Percentiles rank a stretch among this genome's conserved stretches.
These are phyloP conservation scores for Pachycephala philippinensis DNA, from an alignment of 2,113 vertebrate genomes.

Conservation along the genomic window DNA sequence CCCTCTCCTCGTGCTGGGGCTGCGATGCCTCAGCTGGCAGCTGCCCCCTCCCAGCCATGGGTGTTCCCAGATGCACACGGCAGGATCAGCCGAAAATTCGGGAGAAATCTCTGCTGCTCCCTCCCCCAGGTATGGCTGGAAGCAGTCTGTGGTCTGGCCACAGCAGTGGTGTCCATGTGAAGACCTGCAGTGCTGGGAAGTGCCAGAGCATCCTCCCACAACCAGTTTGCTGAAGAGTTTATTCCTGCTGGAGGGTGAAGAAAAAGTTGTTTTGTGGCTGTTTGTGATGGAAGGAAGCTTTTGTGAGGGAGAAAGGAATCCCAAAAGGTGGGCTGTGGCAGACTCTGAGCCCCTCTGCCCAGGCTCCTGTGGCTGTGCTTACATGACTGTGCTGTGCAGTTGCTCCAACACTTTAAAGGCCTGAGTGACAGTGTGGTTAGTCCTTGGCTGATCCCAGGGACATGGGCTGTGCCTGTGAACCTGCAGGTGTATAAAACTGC, in stretches of 20 bases:
- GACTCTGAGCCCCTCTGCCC: background rate
- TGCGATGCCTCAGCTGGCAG: fast-evolving
- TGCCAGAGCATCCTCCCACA: background rate
- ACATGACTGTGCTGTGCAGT: background rate
- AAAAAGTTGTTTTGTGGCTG: background rate
- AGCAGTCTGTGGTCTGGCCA: background rate
- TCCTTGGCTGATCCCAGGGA: background rate
- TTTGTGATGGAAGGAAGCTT: background rate
- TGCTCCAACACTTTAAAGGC: background rate
- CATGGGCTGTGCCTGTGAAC: background rate
- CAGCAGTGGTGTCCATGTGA: fast-evolving
- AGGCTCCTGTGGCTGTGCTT: background rate
- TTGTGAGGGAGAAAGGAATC: fast-evolving
- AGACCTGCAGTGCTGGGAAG: background rate
- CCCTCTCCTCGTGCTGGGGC: background rate
- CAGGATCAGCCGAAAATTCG: constrained; percentile 30
- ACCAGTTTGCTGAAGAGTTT: fast-evolving
- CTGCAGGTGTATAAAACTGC: background rate
- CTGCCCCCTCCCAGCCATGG: background rate
- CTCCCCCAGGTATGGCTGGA: background rate
- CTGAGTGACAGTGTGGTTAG: background rate
- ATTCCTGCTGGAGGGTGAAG: background rate
- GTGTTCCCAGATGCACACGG: background rate
- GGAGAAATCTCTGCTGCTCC: background rate
- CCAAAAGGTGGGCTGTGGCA: background rate